These are phyloP conservation scores for Mareca strepera DNA, from an alignment of 2,797 vertebrate species.

Conservation along the genomic window DNA sequence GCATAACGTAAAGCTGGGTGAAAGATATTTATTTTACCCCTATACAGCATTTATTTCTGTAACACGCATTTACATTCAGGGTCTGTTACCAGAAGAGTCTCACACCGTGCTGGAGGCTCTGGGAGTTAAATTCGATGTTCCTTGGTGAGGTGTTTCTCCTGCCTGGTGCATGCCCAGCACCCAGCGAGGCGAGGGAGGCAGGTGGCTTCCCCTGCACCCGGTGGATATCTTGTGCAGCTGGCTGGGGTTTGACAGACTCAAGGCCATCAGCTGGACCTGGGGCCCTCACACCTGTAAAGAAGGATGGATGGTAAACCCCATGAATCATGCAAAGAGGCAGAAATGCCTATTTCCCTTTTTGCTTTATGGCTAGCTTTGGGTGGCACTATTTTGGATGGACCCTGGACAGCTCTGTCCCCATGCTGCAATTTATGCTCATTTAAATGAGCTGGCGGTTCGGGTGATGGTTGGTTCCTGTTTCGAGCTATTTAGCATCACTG, in stretches of 20 bases:
- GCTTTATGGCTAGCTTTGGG: not conserved
- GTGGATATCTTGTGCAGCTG: not conserved
- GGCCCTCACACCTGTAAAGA: constrained; percentile 30
- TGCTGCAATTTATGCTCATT: not conserved
- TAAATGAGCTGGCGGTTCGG: constrained; percentile 4
- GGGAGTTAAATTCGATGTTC: not conserved
- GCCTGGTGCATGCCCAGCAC: not conserved
- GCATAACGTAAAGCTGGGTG: not conserved
- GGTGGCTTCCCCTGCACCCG: not conserved
- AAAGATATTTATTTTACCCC: not conserved
- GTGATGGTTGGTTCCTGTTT: not conserved
- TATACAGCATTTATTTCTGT: not conserved
- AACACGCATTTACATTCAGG: not conserved
- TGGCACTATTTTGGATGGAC: not conserved
- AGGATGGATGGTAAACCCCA: not conserved
- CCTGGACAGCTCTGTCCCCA: not conserved
- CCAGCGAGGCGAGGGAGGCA: not conserved
- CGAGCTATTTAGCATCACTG: not conserved
- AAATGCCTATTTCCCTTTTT: constrained; percentile 34
- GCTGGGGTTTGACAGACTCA: not conserved
- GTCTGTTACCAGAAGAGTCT: not conserved
- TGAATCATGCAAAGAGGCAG: constrained; percentile 12
- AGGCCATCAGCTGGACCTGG: not conserved
- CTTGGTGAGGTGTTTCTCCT: fast-evolving
- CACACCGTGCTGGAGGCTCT: not conserved